A percentile compares a stretch with the other conserved stretches of the same genome.
Conservation (phyloP, 2,888 invertebrate species). For the Helleia helle region DNA sequence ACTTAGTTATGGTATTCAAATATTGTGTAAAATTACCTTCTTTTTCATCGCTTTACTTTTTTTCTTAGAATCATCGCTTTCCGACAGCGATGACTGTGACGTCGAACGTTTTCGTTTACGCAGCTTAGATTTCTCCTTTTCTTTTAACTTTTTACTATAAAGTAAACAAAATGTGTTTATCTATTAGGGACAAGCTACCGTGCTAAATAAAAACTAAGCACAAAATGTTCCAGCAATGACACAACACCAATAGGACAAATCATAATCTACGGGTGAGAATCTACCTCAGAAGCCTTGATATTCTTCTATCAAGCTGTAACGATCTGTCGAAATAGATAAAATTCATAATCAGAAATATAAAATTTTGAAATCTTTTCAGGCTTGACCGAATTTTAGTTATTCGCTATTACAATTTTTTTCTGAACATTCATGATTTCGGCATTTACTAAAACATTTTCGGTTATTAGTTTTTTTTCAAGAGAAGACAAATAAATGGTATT, state of each 20-base stretch:
- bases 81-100: constrained; percentile 31
- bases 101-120: constrained; percentile 47
- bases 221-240: neutral
- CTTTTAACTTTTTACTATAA: constrained; percentile 41
- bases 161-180: neutral
- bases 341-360: no score
- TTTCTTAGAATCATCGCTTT: constrained; percentile 39
- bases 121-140: constrained; percentile 31
- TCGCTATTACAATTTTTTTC: no score
- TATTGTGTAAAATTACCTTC: no score
- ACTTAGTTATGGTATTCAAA: no score
- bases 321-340: constrained; percentile 4
- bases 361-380: no score
- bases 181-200: neutral
- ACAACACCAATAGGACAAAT: constrained; percentile 4
- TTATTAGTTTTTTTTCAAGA: no score
- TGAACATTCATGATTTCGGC: no score
- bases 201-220: constrained; percentile 7
- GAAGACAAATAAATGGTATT: no score
- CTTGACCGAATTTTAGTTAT: no score
- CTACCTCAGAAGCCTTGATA: constrained; percentile 4
- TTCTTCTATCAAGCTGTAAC: constrained; percentile 1
- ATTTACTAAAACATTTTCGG: no score
- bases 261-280: neutral
- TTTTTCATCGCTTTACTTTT: constrained; percentile 39